phyloP scores from a whole-genome alignment of 1,140 invertebrate species.

The Drosophila sulfurigaster region DNA sequence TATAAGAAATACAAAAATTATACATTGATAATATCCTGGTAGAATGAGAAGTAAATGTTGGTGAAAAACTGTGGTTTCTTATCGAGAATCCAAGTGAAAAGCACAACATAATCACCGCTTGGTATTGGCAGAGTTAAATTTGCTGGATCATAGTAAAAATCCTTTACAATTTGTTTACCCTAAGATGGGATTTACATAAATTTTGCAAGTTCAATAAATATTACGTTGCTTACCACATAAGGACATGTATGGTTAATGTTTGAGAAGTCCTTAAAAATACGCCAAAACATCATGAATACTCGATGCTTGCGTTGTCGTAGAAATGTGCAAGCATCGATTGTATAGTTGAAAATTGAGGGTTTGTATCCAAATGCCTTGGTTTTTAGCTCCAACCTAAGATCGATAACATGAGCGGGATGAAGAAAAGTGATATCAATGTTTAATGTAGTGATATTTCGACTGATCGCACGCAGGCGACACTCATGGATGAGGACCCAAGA shows the following conservation, averaged over 20 bases:
- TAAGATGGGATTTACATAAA: neutral
- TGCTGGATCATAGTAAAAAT: constrained; percentile 14
- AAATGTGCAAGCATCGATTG: constrained; percentile 29
- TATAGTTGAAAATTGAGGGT: constrained; percentile 21
- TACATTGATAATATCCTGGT: constrained; percentile 7
- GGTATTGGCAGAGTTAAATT: constrained; percentile 22
- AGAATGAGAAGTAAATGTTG: constrained; percentile 13
- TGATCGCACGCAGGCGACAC: constrained; percentile 31
- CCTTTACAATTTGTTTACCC: constrained; percentile 9
- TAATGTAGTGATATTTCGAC: constrained; percentile 23
- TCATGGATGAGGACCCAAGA: constrained; percentile 16
- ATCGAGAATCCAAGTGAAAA: neutral
- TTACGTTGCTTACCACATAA: constrained; percentile 15
- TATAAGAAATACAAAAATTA: neutral
- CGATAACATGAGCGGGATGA: constrained; percentile 1
- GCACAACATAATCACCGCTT: constrained; percentile 25
- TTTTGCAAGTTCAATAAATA: neutral
- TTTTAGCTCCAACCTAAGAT: constrained; percentile 7
- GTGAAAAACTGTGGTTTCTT: constrained; percentile 7
- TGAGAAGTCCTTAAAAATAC: constrained; percentile 9
- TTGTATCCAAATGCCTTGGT: constrained; percentile 23
- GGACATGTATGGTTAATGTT: constrained; percentile 46
- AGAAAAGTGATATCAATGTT: neutral
- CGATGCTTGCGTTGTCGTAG: constrained; percentile 15
- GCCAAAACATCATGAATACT: constrained; percentile 5